A percentile compares a stretch with the other conserved stretches of the same genome.
These are phyloP conservation scores for Pogonognathellus flavescens DNA, from an alignment of 1,140 invertebrate genomes.

Conservation along the genomic window DNA sequence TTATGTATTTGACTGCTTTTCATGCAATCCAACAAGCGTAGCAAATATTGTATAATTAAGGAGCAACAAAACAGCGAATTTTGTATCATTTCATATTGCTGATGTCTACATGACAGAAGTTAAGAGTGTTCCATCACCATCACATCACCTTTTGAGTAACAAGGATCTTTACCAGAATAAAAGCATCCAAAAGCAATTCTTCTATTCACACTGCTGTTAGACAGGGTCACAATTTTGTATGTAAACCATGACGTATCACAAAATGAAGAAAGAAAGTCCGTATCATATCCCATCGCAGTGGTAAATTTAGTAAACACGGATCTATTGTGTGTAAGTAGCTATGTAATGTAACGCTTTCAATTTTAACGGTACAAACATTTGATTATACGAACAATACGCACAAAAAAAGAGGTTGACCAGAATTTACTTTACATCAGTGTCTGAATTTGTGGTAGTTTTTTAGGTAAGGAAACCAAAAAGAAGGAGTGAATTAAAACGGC, in stretches of 20 bases:
- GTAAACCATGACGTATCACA: background rate
- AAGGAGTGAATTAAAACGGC: slow-evolving; percentile 34
- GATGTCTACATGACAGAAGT: background rate
- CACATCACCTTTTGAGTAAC: background rate
- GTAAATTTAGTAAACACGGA: too few relatives aligned
- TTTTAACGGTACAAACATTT: too few relatives aligned
- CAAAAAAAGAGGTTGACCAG: background rate
- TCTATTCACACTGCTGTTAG: background rate
- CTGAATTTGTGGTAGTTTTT: background rate
- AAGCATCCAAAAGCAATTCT: too few relatives aligned
- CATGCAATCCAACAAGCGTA: background rate
- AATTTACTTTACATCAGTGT: background rate
- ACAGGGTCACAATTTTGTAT: background rate
- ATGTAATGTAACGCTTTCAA: too few relatives aligned
- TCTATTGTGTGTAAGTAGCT: too few relatives aligned
- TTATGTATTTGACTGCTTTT: background rate
- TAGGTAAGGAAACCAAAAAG: background rate
- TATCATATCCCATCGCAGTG: background rate
- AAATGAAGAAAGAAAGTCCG: background rate
- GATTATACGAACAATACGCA: background rate
- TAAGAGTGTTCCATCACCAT: slow-evolving; percentile 4
- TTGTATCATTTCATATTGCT: background rate
- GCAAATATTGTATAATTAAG: background rate
- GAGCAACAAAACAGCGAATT: background rate
- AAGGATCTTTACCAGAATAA: background rate